Percentiles rank a stretch among this genome's conserved stretches.
Conservation (phyloP, 2,113 vertebrate species). For the Ceyx melanurus region DNA sequence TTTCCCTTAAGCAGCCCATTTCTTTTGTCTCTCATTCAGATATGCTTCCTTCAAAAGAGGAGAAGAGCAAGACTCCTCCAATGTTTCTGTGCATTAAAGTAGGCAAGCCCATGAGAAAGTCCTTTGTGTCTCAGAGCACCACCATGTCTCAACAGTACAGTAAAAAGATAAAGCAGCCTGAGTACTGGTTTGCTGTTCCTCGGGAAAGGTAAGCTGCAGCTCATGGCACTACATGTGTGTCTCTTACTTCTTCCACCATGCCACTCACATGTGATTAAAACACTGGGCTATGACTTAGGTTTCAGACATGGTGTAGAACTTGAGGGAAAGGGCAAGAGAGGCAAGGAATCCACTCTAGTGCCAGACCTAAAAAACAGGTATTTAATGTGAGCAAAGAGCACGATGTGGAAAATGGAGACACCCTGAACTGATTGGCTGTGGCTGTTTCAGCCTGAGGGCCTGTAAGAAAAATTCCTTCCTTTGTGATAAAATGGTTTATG, state of each 20-base stretch:
- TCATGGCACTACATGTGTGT: neutral
- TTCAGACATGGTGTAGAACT: neutral
- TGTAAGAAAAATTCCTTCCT: neutral
- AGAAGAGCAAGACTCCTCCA: constrained; percentile 95
- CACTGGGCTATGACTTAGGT: neutral
- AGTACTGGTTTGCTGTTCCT: constrained; percentile 99
- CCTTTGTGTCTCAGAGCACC: constrained; percentile 84
- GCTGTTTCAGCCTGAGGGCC: neutral
- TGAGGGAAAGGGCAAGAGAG: neutral
- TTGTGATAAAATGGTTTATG: neutral
- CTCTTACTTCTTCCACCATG: neutral
- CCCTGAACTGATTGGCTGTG: neutral
- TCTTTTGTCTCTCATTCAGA: constrained; percentile 76
- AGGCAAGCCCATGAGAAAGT: constrained; percentile 97
- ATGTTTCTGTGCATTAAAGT: constrained; percentile 99
- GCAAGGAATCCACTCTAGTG: neutral
- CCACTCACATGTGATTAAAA: neutral
- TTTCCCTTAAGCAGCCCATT: neutral
- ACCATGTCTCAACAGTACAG: constrained; percentile 82
- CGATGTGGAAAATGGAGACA: neutral
- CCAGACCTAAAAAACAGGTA: neutral
- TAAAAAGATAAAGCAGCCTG: constrained; percentile 84
- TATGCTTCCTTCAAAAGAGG: constrained; percentile 92
- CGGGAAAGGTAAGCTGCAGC: constrained; percentile 85
- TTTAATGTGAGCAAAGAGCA: neutral